Base-by-base conservation (phyloP, 1,140 invertebrate species). In the Nasonia giraulti region DNA sequence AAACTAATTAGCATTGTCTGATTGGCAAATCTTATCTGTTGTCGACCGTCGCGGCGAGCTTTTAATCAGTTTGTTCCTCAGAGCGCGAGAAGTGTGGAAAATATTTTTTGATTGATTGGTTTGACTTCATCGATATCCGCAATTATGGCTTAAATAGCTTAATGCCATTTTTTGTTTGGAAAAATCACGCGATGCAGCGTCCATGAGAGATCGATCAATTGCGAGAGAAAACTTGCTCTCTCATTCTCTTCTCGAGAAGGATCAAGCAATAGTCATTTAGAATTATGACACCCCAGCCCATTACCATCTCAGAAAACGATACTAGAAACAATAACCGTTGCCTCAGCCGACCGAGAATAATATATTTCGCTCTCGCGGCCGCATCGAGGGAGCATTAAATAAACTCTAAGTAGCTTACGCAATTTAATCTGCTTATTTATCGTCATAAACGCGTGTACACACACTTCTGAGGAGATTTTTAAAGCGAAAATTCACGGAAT, bases 251-350 rank as follows among this genome's bases (percentile, higher is more conserved):
- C 44, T 47, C 11, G 74, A 77, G 40, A 50, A 77, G 33, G 3
- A 27, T 27, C 27, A 23, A 50, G 44, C 75, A 77, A 77, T 77
- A 50, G n/a, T 77, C 75, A 50, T 77, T 77, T 10, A 31, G 75
- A 50, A 47, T 77, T 77, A 77, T 77, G 44, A 77, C 37, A 47
- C 74, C 6, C 37, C 2, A 10, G 44, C 40, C 27, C 44, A 55
- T 55, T 27, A 50, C n/a, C 76, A 68, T 68, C 40, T 1, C 17
- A 79, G 68, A 79, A 79, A 79, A 79, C 55, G 77, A 79, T 68
- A 79, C 66, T 68, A 79, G 55, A 79, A 79, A 79, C 77, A 62
- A 66, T 68, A 79, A 79, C 55, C 76, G n/a, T 62, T 77, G n/a
- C 74, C 74, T 55, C 50, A 17, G 40, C 23, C 11, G 10, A 10